Conservation (phyloP, 35 echinoderm and acorn worm genomes). For the Heliocidaris erythrogramma region DNA sequence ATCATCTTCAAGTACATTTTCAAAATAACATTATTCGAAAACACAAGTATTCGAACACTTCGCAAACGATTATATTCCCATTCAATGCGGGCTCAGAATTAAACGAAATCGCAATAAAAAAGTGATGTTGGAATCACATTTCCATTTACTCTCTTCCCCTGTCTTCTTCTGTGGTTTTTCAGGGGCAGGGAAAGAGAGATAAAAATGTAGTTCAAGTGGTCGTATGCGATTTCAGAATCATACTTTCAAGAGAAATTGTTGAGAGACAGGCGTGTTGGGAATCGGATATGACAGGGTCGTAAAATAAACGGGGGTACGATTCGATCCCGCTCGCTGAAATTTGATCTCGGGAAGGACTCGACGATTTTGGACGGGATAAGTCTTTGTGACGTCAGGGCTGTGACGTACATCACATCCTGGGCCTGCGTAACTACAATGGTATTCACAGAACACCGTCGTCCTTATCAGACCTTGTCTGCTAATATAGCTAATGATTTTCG, state of each 20-base stretch:
- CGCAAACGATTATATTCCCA: background rate
- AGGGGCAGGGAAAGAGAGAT: background rate
- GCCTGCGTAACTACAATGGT: background rate
- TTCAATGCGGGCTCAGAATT: too few relatives aligned
- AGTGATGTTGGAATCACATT: background rate
- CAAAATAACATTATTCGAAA: background rate
- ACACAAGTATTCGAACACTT: background rate
- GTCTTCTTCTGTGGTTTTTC: background rate
- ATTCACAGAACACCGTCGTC: background rate
- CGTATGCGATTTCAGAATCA: background rate
- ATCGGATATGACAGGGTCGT: background rate
- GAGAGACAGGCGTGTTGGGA: background rate
- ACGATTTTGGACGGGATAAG: background rate
- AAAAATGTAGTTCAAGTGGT: background rate
- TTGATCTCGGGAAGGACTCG: background rate
- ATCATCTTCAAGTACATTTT: background rate
- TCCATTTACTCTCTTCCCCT: background rate
- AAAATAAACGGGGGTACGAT: background rate
- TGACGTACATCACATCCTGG: background rate
- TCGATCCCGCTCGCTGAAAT: background rate
- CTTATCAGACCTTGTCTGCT: background rate
- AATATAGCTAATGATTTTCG: constrained; percentile 3
- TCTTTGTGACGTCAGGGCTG: background rate
- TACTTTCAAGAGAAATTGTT: background rate
- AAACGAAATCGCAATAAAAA: too few relatives aligned